phyloP scores from a whole-genome alignment of 2,888 invertebrate species.

The Hyposoter dolosus region DNA sequence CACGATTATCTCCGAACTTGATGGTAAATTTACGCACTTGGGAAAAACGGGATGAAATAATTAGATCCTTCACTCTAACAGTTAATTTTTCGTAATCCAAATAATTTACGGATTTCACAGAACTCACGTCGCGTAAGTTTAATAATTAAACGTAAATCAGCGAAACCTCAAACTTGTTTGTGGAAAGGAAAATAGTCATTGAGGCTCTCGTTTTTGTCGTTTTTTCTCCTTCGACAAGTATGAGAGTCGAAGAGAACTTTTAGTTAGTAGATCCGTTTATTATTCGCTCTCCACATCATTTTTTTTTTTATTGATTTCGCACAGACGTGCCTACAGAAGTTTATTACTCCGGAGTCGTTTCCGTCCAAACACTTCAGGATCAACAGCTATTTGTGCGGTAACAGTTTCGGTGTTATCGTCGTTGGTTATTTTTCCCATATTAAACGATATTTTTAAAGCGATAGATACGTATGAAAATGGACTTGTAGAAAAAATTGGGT shows the following conservation, averaged over 20 bases:
- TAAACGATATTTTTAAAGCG: conserved; percentile 22
- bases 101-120: neutral
- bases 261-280: neutral
- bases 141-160: neutral
- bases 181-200: too few species aligned
- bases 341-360: conserved; percentile 42
- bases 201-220: too few species aligned
- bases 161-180: neutral
- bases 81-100: neutral
- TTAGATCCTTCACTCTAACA: neutral
- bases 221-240: neutral
- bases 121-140: neutral
- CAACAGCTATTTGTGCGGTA: conserved; percentile 16
- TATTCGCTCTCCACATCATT: neutral
- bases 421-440: too few species aligned
- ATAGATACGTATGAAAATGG: neutral
- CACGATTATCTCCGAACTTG: neutral
- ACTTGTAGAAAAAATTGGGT: neutral
- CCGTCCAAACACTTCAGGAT: conserved; percentile 60
- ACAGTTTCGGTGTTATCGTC: too few species aligned
- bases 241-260: neutral
- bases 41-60: neutral
- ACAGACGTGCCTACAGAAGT: conserved; percentile 33
- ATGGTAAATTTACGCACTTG: too few species aligned
- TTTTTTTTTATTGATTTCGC: neutral